Evolutionary conservation across 2,113 vertebrate species (phyloP).

Genomic region (Danionella cerebrum): DNA sequence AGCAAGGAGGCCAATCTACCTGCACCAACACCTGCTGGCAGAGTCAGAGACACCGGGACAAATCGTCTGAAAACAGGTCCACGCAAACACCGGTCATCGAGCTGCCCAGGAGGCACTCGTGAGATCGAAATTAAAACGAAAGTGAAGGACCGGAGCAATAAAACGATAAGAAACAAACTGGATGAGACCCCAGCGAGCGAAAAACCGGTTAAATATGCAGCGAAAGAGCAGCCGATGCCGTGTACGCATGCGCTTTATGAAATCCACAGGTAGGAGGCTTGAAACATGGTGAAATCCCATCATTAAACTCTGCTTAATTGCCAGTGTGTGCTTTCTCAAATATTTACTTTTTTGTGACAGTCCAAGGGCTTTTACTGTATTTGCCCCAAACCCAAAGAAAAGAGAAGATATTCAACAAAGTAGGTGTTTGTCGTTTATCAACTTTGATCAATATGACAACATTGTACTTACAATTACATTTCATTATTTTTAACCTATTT

Average conservation of each 20-base stretch:
- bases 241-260: not conserved
- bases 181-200: not conserved
- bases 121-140: not conserved
- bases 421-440: constrained; percentile 34
- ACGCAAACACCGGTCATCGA: constrained; percentile 42
- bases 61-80: no score
- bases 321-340: not conserved
- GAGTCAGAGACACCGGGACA: not conserved
- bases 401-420: constrained; percentile 56
- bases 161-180: not conserved
- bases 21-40: not conserved
- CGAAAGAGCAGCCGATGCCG: not conserved
- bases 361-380: constrained; percentile 54
- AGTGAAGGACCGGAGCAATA: not conserved
- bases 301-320: not conserved
- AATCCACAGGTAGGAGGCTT: constrained; percentile 21
- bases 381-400: constrained; percentile 56
- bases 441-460: not conserved
- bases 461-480: not conserved
- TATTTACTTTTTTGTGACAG: constrained; percentile 35
- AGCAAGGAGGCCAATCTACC: not conserved
- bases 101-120: constrained; percentile 35
- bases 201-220: not conserved
- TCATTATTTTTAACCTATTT: not conserved
- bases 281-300: constrained; percentile 34